These are phyloP conservation scores for Raphicerus campestris DNA, from an alignment of 2,113 vertebrate species.

Conservation along the genomic window DNA sequence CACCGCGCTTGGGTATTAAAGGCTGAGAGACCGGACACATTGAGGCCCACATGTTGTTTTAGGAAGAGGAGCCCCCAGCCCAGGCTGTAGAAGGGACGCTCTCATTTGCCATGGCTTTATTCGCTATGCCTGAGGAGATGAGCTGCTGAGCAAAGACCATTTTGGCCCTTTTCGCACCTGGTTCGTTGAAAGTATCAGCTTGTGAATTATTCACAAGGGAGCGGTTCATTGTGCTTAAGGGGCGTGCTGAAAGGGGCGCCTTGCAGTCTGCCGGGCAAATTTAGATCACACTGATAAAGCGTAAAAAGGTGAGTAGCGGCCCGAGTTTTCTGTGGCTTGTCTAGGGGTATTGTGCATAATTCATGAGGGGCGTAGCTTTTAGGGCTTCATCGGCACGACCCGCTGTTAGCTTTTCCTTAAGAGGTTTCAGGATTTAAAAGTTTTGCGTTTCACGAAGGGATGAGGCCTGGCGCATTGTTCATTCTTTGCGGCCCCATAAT, in stretches of 20 bases:
- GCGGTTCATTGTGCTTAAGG: slow-evolving; percentile 6
- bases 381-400: background rate
- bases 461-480: background rate
- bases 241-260: slow-evolving; percentile 3
- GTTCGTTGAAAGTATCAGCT: background rate
- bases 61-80: background rate
- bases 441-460: background rate
- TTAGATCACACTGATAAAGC: slow-evolving; percentile 26
- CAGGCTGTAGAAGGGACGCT: background rate
- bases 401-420: background rate
- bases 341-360: background rate
- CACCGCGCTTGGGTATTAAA: background rate
- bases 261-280: background rate
- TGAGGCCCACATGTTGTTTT: background rate
- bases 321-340: background rate
- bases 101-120: background rate
- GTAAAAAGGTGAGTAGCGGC: slow-evolving; percentile 33
- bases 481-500: background rate
- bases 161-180: slow-evolving; percentile 43
- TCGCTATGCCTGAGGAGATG: slow-evolving; percentile 45
- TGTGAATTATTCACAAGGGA: slow-evolving; percentile 53
- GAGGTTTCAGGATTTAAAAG: slow-evolving; percentile 31
- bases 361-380: slow-evolving; percentile 27
- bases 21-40: background rate
- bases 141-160: background rate